These are phyloP conservation scores for Ochropleura leucogaster DNA, from an alignment of 2,888 invertebrate species.

Conservation along the genomic window DNA sequence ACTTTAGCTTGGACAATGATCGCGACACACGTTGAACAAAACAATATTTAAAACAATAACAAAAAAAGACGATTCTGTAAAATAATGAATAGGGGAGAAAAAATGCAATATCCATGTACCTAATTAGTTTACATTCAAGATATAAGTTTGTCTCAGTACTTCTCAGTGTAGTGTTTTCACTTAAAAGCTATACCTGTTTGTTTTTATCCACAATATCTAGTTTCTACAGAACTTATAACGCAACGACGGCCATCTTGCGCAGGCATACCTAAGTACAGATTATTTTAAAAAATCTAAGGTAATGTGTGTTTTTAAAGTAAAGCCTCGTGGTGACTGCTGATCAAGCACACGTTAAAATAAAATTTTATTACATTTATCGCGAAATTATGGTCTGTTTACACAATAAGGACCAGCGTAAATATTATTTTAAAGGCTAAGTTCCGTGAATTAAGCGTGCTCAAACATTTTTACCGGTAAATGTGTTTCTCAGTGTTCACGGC, in stretches of 20 bases:
- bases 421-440: slow-evolving; percentile 56
- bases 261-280: neutral
- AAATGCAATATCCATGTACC: neutral
- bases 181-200: neutral
- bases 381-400: slow-evolving; percentile 37
- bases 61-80: too few relatives aligned
- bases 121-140: neutral
- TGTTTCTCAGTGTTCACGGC: slow-evolving; percentile 78
- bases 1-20: too few relatives aligned
- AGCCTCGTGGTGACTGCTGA: neutral
- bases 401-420: slow-evolving; percentile 54
- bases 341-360: neutral
- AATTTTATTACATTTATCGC: slow-evolving; percentile 33
- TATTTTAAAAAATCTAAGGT: neutral
- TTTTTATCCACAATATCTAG: neutral
- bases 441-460: slow-evolving; percentile 59
- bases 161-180: neutral
- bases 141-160: neutral
- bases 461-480: slow-evolving; percentile 73
- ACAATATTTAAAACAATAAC: too few relatives aligned
- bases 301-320: neutral
- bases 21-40: too few relatives aligned
- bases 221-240: neutral
- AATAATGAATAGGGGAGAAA: too few relatives aligned
- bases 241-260: neutral